Evolutionary conservation across 2,797 vertebrate genomes (phyloP), one percentile per base, ranked within the genome.

Genomic region (Lycodopsis pacificus): DNA sequence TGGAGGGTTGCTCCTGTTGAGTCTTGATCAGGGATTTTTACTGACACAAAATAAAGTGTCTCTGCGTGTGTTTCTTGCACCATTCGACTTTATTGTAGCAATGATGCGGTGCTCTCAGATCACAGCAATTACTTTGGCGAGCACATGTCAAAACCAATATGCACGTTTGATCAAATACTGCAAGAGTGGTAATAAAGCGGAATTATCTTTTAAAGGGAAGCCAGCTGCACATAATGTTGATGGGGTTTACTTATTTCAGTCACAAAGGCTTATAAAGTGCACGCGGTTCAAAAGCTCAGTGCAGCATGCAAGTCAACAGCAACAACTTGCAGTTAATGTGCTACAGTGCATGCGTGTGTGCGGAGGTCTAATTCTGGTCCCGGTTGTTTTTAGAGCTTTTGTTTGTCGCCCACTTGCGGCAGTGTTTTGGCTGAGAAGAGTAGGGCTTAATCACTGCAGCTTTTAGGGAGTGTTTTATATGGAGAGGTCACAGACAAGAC

Each of bases 401-500:
- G 77, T 91, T 82, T 82, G 77, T 84, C 30, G 36, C 64, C 73
- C 75, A 76, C 66, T 85, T 84, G 79, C 14, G 42, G 82, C 48
- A 4, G 71, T 13, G 42, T 69, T 49, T 71, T 81, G 77, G 71
- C 77, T 79, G 69, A 79, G 77, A 79, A 25, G 38, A 75, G 77
- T 12, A 68, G 32, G 73, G 77, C 86, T 91, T 90, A 85, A 91
- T 88, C 81, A 68, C 84, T 80, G 79, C 32, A 70, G 86, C 73
- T 80, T 83, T 79, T 82, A 62, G 70, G 72, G 83, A 83, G 86
- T 64, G 82, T 90, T 86, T 92, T 82, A 82, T 86, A 78, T 42
- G 80, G 57, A 61, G 86, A 84, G 91, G 86, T 88, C 85, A 86
- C 79, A 91, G 87, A 86, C 83, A 38, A 78, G 73, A 77, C 1